These are phyloP conservation scores for Pangasianodon gigas DNA, from an alignment of 2,113 vertebrate species.

Conservation along the genomic window DNA sequence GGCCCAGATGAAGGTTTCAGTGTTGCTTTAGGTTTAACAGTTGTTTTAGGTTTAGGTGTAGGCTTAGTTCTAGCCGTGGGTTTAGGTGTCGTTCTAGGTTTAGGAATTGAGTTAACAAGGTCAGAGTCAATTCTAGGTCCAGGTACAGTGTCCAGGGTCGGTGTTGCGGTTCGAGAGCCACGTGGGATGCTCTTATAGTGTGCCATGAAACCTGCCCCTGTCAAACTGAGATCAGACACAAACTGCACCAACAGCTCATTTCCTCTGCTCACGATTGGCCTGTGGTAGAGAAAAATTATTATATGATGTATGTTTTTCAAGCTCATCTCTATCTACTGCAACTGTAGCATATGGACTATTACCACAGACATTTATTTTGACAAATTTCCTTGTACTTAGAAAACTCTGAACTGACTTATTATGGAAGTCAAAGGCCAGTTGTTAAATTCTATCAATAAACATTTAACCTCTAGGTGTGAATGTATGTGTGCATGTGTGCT, in stretches of 20 bases:
- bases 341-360: background rate
- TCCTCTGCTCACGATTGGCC: slow-evolving; percentile 77
- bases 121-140: slow-evolving; percentile 57
- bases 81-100: slow-evolving; percentile 23
- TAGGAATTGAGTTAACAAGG: slow-evolving; percentile 27
- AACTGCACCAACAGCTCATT: slow-evolving; percentile 89
- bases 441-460: background rate
- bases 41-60: slow-evolving; percentile 47
- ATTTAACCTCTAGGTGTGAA: background rate
- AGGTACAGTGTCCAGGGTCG: slow-evolving; percentile 63
- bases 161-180: slow-evolving; percentile 63
- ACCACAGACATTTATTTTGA: background rate
- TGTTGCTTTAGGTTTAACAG: slow-evolving; percentile 51
- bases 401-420: background rate
- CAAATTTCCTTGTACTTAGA: background rate
- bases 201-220: slow-evolving; percentile 86
- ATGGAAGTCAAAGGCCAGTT: background rate
- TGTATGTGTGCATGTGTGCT: background rate
- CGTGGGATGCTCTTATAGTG: slow-evolving; percentile 72
- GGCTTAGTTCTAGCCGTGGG: slow-evolving; percentile 30
- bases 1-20: slow-evolving; percentile 43
- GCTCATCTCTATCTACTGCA: background rate
- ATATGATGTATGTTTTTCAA: background rate
- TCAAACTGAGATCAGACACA: slow-evolving; percentile 88
- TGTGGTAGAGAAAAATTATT: slow-evolving; percentile 45